phyloP scores from a whole-genome alignment of 2,888 invertebrate species.

The Thymelicus sylvestris region DNA sequence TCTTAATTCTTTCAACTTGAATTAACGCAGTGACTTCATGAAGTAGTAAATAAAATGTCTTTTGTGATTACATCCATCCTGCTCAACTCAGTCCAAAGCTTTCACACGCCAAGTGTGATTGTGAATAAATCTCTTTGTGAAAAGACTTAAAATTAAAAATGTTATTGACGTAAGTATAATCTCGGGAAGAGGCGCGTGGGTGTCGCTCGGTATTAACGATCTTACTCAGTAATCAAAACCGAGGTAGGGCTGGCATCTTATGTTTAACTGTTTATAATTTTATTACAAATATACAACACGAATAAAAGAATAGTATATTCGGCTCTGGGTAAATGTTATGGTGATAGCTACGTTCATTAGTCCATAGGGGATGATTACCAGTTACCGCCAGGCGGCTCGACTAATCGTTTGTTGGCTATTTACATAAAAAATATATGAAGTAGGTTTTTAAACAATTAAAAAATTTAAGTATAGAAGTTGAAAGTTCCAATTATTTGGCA shows the following conservation, averaged over 20 bases:
- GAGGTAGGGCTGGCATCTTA: slow-evolving; percentile 10
- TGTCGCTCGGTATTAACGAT: slow-evolving; percentile 13
- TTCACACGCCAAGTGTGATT: slow-evolving; percentile 15
- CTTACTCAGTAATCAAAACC: slow-evolving; percentile 22
- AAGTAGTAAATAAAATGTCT: slow-evolving; percentile 1
- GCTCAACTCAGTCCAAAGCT: slow-evolving; percentile 2
- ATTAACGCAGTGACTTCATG: background rate
- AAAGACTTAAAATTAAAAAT: slow-evolving; percentile 20
- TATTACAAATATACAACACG: background rate
- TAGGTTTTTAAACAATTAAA: too few relatives aligned
- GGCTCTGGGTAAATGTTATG: too few relatives aligned
- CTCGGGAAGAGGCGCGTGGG: slow-evolving; percentile 18
- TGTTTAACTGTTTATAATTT: background rate
- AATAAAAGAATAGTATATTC: background rate
- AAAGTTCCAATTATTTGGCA: too few relatives aligned
- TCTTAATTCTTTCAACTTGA: too few relatives aligned
- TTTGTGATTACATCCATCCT: slow-evolving; percentile 21
- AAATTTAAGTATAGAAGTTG: too few relatives aligned
- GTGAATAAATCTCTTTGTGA: slow-evolving; percentile 28
- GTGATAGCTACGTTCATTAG: too few relatives aligned
- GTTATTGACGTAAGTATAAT: slow-evolving; percentile 9
- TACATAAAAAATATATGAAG: too few relatives aligned
- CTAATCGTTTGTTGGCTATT: too few relatives aligned
- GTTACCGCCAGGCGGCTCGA: too few relatives aligned
- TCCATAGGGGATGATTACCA: too few relatives aligned